phyloP scores from a whole-genome alignment of 1,140 invertebrate species.

The Babylonia areolata region DNA sequence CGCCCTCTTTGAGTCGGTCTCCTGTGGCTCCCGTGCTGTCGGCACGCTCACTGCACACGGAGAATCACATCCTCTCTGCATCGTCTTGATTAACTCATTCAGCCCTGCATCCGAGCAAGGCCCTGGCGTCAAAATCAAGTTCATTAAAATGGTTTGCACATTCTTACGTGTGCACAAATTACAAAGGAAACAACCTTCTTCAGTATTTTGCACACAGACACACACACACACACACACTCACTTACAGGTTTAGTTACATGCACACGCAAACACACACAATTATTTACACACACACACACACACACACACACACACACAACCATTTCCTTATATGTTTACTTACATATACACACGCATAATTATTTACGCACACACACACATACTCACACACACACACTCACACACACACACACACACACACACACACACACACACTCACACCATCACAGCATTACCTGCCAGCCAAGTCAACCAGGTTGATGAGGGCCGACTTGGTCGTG shows the following conservation, averaged over 20 bases:
- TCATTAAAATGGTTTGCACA: too few relatives aligned
- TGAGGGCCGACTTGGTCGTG: conserved; percentile 79
- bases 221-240: conserved; percentile 16
- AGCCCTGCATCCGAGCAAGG: too few relatives aligned
- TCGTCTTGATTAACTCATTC: too few relatives aligned
- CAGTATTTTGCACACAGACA: not conserved
- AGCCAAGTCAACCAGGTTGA: conserved; percentile 82
- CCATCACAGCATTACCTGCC: conserved; percentile 77
- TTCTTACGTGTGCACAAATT: too few relatives aligned
- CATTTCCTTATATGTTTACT: not conserved
- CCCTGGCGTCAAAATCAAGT: too few relatives aligned
- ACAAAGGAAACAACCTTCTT: too few relatives aligned
- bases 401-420: conserved; percentile 9
- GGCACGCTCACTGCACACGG: conserved; percentile 80
- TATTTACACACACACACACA: not conserved
- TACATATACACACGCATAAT: not conserved
- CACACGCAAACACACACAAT: conserved; percentile 32
- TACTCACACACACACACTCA: not conserved
- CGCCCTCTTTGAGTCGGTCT: conserved; percentile 81
- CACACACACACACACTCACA: not conserved
- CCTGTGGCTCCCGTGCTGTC: conserved; percentile 80
- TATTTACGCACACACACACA: conserved; percentile 8
- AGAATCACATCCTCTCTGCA: too few relatives aligned
- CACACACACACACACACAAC: conserved; percentile 20
- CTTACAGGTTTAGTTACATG: too few relatives aligned